These are phyloP conservation scores for Chlorospingus semifuscus DNA, from an alignment of 2,797 vertebrate genomes.

Conservation along the genomic window DNA sequence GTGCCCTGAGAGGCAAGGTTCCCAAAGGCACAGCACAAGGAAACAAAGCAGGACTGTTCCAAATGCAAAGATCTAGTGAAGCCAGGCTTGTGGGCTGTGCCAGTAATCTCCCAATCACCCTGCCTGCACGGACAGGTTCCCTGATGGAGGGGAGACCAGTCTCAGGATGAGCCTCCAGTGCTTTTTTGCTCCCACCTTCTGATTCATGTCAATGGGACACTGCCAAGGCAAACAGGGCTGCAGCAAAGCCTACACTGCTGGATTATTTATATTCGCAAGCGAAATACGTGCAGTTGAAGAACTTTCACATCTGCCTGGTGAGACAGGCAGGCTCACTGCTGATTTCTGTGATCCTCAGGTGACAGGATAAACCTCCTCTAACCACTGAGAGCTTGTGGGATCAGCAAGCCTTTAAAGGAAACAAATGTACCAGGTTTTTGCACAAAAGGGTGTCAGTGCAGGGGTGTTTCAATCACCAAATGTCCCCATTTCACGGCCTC, in stretches of 20 bases:
- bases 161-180: not conserved
- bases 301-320: not conserved
- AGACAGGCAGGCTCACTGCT: not conserved
- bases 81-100: not conserved
- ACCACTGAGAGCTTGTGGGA: not conserved
- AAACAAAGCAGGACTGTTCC: not conserved
- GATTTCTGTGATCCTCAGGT: not conserved
- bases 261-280: not conserved
- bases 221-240: slow-evolving; percentile 34
- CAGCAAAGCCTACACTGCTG: not conserved
- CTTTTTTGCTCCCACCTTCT: slow-evolving; percentile 21
- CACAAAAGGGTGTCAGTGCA: not conserved
- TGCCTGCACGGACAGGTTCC: slow-evolving; percentile 40
- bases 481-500: not conserved
- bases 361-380: not conserved
- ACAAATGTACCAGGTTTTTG: not conserved
- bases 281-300: not conserved
- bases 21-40: not conserved
- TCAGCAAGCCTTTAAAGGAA: not conserved
- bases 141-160: not conserved
- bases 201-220: not conserved
- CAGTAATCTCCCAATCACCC: not conserved
- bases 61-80: not conserved
- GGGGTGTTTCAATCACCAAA: not conserved
- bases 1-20: not conserved